Conservation (phyloP, 1,140 invertebrate species). For the Forficula auricularia region DNA sequence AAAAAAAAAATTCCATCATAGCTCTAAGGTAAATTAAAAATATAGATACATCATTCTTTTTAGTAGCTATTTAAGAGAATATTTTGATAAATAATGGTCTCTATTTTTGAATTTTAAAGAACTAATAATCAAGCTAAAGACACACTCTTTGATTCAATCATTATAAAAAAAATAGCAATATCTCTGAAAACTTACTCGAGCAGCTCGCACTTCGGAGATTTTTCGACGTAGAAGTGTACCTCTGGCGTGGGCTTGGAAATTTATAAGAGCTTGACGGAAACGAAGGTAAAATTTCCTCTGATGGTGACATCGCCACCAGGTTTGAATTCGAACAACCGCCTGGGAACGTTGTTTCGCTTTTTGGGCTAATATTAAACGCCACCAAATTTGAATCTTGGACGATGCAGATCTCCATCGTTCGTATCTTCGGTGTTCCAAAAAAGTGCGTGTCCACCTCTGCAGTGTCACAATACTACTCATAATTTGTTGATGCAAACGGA, state of each 20-base stretch:
- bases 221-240: conserved; percentile 38
- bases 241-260: conserved; percentile 53
- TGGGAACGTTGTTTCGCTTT: conserved; percentile 9
- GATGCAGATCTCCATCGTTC: conserved; percentile 51
- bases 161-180: too few relatives aligned
- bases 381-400: conserved; percentile 34
- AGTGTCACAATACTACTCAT: conserved; percentile 80
- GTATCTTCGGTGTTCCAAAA: conserved; percentile 60
- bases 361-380: too few relatives aligned
- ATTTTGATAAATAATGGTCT: too few relatives aligned
- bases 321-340: conserved; percentile 59
- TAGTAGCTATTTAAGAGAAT: too few relatives aligned
- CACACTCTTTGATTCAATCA: too few relatives aligned
- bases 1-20: too few relatives aligned
- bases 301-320: conserved; percentile 49
- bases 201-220: conserved; percentile 21
- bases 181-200: too few relatives aligned
- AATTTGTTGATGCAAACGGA: conserved; percentile 80
- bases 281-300: conserved; percentile 46
- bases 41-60: too few relatives aligned
- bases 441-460: conserved; percentile 78
- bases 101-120: too few relatives aligned
- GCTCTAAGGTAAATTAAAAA: too few relatives aligned
- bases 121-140: too few relatives aligned
- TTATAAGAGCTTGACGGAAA: conserved; percentile 36